A percentile compares a stretch with the other conserved stretches of the same genome.
Conservation (phyloP, 2,888 invertebrate genomes). For the Campopleginae sp. region DNA sequence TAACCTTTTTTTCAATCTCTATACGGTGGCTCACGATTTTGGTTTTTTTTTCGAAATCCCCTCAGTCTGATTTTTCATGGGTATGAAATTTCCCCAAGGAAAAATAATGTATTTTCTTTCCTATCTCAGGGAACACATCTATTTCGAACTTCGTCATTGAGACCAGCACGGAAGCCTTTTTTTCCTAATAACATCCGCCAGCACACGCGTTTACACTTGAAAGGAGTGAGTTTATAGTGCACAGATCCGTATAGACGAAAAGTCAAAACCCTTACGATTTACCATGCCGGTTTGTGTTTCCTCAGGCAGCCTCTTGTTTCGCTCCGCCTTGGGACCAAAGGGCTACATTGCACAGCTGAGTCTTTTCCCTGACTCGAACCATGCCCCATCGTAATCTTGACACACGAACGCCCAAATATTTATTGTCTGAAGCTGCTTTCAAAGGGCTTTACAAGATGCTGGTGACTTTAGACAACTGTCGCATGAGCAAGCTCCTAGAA, state of each 20-base stretch:
- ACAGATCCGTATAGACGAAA: slow-evolving; percentile 12
- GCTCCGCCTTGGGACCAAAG: slow-evolving; percentile 29
- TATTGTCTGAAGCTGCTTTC: slow-evolving; percentile 21
- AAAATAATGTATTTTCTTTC: slow-evolving; percentile 5
- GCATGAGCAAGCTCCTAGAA: background rate
- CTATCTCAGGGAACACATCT: slow-evolving; percentile 8
- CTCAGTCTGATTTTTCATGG: background rate
- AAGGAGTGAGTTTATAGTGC: slow-evolving; percentile 28
- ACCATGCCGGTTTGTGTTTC: slow-evolving; percentile 59
- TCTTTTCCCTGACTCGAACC: slow-evolving; percentile 45
- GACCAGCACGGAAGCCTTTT: slow-evolving; percentile 20
- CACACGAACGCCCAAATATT: slow-evolving; percentile 54
- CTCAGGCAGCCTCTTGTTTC: slow-evolving; percentile 42
- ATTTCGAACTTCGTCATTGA: slow-evolving; percentile 19
- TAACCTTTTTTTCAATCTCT: background rate
- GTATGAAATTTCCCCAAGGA: background rate
- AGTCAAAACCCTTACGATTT: slow-evolving; percentile 14
- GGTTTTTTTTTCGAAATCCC: background rate
- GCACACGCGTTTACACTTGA: slow-evolving; percentile 34
- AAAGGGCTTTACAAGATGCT: background rate
- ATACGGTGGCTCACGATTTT: background rate
- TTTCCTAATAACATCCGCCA: slow-evolving; percentile 51
- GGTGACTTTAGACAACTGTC: background rate
- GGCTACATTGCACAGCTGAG: slow-evolving; percentile 25
- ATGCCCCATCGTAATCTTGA: slow-evolving; percentile 45